A percentile compares a stretch with the other conserved stretches of the same genome.
Conservation (phyloP, 2,797 vertebrate species). For the Leontocebus nigricollis region DNA sequence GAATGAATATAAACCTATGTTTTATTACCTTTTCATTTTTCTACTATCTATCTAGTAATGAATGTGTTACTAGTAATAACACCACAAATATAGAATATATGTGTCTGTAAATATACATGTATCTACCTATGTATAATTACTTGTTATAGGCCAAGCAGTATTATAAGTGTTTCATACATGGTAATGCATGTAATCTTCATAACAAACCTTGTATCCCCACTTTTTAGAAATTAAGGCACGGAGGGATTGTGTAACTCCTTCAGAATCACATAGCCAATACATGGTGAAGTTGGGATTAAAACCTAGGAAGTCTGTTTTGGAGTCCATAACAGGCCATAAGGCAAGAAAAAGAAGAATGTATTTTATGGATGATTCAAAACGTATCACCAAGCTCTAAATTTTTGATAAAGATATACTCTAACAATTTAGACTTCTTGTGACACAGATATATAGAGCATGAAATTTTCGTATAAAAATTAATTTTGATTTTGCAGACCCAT, state of each 20-base stretch:
- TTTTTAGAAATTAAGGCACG: neutral
- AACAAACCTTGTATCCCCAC: neutral
- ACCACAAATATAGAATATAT: neutral
- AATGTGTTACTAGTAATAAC: neutral
- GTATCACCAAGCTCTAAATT: neutral
- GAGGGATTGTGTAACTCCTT: neutral
- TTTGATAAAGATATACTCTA: neutral
- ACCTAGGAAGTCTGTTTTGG: neutral
- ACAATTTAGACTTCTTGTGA: neutral
- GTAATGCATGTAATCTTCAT: neutral
- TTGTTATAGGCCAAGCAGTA: neutral
- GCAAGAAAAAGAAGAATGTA: neutral
- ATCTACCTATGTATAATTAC: neutral
- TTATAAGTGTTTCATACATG: neutral
- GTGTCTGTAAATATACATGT: neutral
- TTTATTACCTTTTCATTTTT: neutral
- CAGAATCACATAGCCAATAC: neutral
- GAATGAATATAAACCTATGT: neutral
- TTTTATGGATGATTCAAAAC: slow-evolving; percentile 3
- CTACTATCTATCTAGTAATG: neutral
- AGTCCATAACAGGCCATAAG: neutral
- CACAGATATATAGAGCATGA: neutral
- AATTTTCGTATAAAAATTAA: slow-evolving; percentile 34
- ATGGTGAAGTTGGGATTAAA: neutral
- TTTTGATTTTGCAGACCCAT: neutral